Evolutionary conservation across 2,113 vertebrate species (phyloP).

Genomic region (Oryzias celebensis): DNA sequence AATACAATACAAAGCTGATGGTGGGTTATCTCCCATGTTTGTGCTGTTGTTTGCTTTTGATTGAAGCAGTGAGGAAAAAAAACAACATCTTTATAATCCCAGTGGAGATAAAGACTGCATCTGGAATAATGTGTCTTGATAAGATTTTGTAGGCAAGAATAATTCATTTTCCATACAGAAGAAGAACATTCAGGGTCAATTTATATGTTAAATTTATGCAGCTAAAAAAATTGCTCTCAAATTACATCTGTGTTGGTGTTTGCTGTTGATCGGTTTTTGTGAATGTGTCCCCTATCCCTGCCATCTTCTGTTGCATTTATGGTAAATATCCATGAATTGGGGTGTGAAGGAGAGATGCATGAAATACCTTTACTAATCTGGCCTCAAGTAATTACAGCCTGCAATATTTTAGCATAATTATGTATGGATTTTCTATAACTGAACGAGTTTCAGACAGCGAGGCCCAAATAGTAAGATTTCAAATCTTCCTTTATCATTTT

Average conservation of each 20-base stretch:
- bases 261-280: neutral
- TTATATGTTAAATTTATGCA: conserved; percentile 4
- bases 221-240: neutral
- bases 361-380: conserved; percentile 26
- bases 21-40: conserved; percentile 19
- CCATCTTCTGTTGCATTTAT: conserved; percentile 5
- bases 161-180: conserved; percentile 9
- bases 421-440: conserved; percentile 66
- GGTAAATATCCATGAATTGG: conserved; percentile 2
- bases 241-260: neutral
- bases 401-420: conserved; percentile 58
- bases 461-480: conserved; percentile 9
- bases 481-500: conserved; percentile 25
- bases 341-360: conserved; percentile 12
- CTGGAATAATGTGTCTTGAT: conserved; percentile 13
- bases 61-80: conserved; percentile 6
- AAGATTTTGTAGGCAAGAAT: conserved; percentile 12
- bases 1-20: conserved; percentile 24
- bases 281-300: conserved; percentile 1
- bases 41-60: conserved; percentile 28
- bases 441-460: conserved; percentile 30
- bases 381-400: conserved; percentile 34
- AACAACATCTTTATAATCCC: conserved; percentile 10
- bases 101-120: conserved; percentile 23
- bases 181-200: conserved; percentile 2